Evolutionary conservation across 1,140 invertebrate species (phyloP), one percentile per base, ranked within the genome.

Genomic region (Dolichoris vasculosae): DNA sequence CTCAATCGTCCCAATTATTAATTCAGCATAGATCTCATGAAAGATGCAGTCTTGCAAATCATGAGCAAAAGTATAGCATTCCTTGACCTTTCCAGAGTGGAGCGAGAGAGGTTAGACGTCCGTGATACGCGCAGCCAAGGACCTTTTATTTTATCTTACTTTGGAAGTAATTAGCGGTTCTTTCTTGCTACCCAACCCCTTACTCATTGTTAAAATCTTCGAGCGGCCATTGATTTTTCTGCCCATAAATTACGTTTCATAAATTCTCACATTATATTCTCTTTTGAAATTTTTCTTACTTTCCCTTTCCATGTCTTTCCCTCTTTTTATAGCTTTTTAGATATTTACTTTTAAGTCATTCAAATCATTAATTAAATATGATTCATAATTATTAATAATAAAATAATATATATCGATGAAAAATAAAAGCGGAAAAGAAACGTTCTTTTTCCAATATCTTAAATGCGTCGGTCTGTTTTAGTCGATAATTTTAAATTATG

Each of bases 11-110:
- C 30, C 40, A 26, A 84, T 84, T n/a, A 83, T 83, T 83, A 83
- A 83, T 83, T 76, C 76, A 78, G 63, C 26, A 69, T 46, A 84
- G 63, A 69, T 78, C 63, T 84, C 55, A 84, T 84, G 76, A 78
- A 79, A 84, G 76, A 84, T 84, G 83, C 63, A 84, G 43, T 51
- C 35, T 35, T 63, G 30, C 55, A n/a, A 51, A 38, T 40, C 20
- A 76, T 2, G 20, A 15, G 59, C 26, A 59, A 67, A 83, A 48
- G 51, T 51, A 63, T 38, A 76, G 51, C 67, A 83, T 77, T 77
- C 40, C 73, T 83, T 83, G 73, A 83, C 82, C 82, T 83, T 77
- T 77, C 40, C 38, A 35, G 17, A 55, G 67, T 17, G 35, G 6
- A 46, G n/a, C 13, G 2, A 80, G 51, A 67, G 51, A 35, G 38